These are phyloP conservation scores for Heptranchias perlo DNA, from an alignment of 2,113 vertebrate genomes.

Conservation along the genomic window DNA sequence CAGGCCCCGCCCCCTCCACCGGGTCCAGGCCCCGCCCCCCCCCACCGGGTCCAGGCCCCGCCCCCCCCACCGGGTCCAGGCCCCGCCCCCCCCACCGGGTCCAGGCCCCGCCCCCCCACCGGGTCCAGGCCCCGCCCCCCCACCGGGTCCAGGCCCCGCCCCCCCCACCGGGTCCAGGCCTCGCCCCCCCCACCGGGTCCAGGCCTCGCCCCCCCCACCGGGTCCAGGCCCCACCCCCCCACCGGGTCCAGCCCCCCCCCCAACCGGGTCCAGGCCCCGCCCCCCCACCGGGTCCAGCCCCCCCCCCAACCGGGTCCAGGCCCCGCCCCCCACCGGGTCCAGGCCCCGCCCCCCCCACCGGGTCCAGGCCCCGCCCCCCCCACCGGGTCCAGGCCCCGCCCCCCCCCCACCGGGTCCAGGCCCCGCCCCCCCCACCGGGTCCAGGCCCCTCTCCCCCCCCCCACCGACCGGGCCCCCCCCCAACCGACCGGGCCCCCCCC, in stretches of 20 bases:
- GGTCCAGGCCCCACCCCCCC: neutral
- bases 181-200: neutral
- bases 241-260: neutral
- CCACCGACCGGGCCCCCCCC: too few relatives aligned
- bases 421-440: rapidly evolving
- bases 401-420: neutral
- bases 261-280: neutral
- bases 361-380: neutral
- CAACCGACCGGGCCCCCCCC: too few relatives aligned
- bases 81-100: rapidly evolving
- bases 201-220: too few relatives aligned
- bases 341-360: too few relatives aligned
- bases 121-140: rapidly evolving
- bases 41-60: neutral
- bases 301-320: rapidly evolving
- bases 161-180: neutral
- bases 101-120: neutral
- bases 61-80: neutral
- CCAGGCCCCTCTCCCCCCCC: rapidly evolving
- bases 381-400: neutral
- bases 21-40: too few relatives aligned
- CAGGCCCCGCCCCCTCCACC: neutral
- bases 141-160: neutral
- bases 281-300: neutral
- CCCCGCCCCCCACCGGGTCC: neutral